Evolutionary conservation across 2,113 vertebrate genomes (phyloP).

Genomic region (Numenius arquata): DNA sequence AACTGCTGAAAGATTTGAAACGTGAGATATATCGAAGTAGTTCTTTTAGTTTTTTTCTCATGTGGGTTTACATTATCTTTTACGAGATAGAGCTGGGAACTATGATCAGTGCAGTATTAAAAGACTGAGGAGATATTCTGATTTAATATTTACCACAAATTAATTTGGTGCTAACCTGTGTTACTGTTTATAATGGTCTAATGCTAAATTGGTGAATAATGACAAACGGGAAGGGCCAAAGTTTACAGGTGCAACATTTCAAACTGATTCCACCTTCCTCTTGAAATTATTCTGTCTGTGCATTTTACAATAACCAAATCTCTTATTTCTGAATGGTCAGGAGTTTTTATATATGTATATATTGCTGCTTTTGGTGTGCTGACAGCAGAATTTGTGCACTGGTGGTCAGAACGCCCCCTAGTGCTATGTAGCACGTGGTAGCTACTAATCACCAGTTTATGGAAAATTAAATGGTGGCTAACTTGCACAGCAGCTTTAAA

Average conservation of each 20-base stretch:
- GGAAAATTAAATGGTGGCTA: not conserved
- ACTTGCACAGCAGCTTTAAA: slow-evolving; percentile 3
- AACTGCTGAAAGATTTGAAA: not conserved
- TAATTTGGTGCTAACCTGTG: not conserved
- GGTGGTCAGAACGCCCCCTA: slow-evolving; percentile 65
- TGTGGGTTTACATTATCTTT: not conserved
- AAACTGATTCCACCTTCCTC: slow-evolving; percentile 23
- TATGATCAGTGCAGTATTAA: not conserved
- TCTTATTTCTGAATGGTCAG: slow-evolving; percentile 42
- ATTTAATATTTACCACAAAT: not conserved
- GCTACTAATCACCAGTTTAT: not conserved
- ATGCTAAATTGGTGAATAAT: slow-evolving; percentile 41
- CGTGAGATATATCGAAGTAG: not conserved
- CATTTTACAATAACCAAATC: slow-evolving; percentile 30
- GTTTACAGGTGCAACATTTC: slow-evolving; percentile 41
- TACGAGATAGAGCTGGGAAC: not conserved
- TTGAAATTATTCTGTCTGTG: slow-evolving; percentile 42
- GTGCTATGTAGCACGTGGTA: slow-evolving; percentile 9
- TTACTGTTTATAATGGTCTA: not conserved
- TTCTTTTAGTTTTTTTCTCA: not conserved
- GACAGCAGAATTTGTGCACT: not conserved
- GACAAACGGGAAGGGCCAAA: slow-evolving; percentile 22
- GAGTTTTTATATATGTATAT: not conserved
- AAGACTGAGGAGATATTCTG: not conserved
- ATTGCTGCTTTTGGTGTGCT: not conserved